Evolutionary conservation across 2,888 invertebrate species (phyloP).

Genomic region (Ferrisia virgata): DNA sequence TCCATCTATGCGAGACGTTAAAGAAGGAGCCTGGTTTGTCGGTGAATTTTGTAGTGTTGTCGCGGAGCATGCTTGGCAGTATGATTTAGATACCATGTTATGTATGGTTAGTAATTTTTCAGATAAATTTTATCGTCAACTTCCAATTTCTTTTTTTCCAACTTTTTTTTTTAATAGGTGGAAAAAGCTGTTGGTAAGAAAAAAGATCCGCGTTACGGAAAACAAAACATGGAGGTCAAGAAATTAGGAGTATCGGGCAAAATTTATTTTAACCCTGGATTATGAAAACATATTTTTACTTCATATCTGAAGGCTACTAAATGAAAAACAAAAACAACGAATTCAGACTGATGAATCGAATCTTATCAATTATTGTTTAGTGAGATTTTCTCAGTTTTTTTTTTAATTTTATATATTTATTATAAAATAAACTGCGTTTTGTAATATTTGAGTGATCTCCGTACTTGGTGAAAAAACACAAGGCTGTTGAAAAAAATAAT

Average conservation of each 20-base stretch:
- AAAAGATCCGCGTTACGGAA: conserved; percentile 39
- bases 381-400: background rate
- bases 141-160: background rate
- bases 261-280: conserved; percentile 68
- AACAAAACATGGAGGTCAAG: conserved; percentile 65
- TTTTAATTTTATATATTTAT: background rate
- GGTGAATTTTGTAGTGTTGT: conserved; percentile 65
- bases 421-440: background rate
- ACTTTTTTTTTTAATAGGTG: background rate
- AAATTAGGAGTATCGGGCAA: conserved; percentile 64
- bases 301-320: background rate
- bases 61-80: conserved; percentile 63
- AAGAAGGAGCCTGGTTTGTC: conserved; percentile 69
- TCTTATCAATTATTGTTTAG: background rate
- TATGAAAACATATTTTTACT: conserved; percentile 51
- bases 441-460: background rate
- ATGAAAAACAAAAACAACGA: background rate
- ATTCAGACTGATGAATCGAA: background rate
- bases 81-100: conserved; percentile 64
- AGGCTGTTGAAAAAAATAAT: too few species aligned
- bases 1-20: conserved; percentile 61
- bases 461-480: too few species aligned
- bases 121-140: conserved; percentile 50
- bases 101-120: conserved; percentile 57
- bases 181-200: background rate